Base-by-base conservation (phyloP, 2,888 invertebrate species). In the Phorcus lineatus region DNA sequence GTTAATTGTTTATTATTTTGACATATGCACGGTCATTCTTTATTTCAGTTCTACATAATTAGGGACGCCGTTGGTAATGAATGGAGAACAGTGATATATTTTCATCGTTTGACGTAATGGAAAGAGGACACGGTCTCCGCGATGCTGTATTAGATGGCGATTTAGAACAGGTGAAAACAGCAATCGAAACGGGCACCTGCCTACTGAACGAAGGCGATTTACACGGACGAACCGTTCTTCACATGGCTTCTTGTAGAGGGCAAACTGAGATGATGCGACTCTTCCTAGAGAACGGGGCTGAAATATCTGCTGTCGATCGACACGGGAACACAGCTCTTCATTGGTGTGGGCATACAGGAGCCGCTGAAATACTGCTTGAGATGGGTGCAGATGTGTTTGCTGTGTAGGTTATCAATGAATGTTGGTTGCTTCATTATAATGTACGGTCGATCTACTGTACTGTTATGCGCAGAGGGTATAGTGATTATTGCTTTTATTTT, bases 251-350 rank as follows among this genome's bases (percentile, higher is more conserved):
- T 9, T 81, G 82, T 57, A 82, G 86, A 28, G 88, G 88, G 36
- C 80, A 83, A 19, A 16, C 47, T 4, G 83, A 85, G 9, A 76
- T 87, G 9, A 77, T 85, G n/a, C 74, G 77, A 28, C 9, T 85
- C 24, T 74, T 89, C 16, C 74, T 88, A 9, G 81, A 82, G 19
- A 54, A 82, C 22, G 86, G 85, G 2, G 87, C 86, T 1, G 86
- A 88, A 54, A 85, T 82, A 0, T 82, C 74, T 9, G 75, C 80
- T 13, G 52, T 74, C 22, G 89, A 89, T 74, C 79, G 74, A 11
- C 83, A 85, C 47, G 87, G 88, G 6, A 89, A 89, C 77, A 87
- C 88, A 4, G 85, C 88, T 9, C 83, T 89, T 11, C 89, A 89
- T 75, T 88, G 85, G 83, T 87, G 88, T 80, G 89, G 89, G 22